Base-by-base conservation (phyloP, 1,140 invertebrate species). In the Neodiprion pinetum region DNA sequence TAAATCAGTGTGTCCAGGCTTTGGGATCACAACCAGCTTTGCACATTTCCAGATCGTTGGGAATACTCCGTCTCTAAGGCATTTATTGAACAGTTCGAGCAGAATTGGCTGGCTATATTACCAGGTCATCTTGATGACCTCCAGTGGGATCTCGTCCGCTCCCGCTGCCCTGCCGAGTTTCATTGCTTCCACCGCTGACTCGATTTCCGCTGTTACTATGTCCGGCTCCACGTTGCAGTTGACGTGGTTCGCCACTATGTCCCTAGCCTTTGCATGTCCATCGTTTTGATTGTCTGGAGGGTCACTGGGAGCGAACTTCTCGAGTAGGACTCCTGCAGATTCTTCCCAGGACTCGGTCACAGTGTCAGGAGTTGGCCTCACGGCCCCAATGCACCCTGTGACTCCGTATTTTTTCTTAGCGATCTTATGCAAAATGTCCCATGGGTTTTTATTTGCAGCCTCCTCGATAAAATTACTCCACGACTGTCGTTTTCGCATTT, bases 1-100 rank as follows among this genome's bases (percentile, higher is more conserved):
- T 21, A 21, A 21, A 21, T 21, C 17, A n/a, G 65, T 70, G 3
- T 72, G 71, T 0, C 23, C 1, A 9, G 72, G 75, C 75, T 83
- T 84, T 21, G 79, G 77, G 23, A 84, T 76, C 1, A 79, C 73
- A 1, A 80, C 70, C 1, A 80, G 78, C 8, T 75, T 70, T 7
- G 81, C 17, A 21, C 17, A 21, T 21, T 21, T 21, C 17, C 17
- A 21, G 17, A 21, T 21, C 17, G 23, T 69, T 9, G 67, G 65
- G 0, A 78, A 72, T 10, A 77, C 17, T 8, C 1, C 12, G 0
- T 2, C 8, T 7, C 74, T 70, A 9, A 82, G 71, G 7, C 23
- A n/a, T 0, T 73, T 72, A 1, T 11, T 72, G 0, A 17, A 50
- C 9, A 80, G 67, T 0, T 78, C 71, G 1, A 79, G 49, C 65